A percentile compares a stretch with the other conserved stretches of the same genome.
These are phyloP conservation scores for Saccopteryx bilineata DNA, from an alignment of 2,113 vertebrate species.

Conservation along the genomic window DNA sequence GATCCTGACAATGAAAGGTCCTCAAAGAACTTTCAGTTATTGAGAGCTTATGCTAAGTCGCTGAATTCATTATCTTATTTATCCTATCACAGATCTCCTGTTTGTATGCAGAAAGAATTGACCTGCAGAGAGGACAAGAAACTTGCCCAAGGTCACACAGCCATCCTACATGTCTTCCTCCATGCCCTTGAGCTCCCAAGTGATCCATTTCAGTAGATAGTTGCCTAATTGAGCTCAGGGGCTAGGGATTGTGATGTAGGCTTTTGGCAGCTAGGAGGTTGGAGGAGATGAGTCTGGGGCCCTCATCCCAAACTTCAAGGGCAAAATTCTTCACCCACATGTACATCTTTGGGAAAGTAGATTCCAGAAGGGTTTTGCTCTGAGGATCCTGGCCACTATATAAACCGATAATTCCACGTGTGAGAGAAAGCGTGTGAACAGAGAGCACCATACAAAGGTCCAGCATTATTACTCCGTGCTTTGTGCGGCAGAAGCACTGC, in stretches of 20 bases:
- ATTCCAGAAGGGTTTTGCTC: neutral
- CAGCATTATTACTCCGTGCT: accelerated
- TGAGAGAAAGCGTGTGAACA: neutral
- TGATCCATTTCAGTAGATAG: neutral
- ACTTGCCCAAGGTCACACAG: neutral
- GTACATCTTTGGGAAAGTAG: neutral
- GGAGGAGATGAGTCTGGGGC: neutral
- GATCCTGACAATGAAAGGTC: neutral
- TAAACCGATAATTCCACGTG: accelerated
- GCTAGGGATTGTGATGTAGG: accelerated
- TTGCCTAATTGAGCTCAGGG: neutral
- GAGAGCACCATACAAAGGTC: accelerated
- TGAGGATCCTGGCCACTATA: neutral
- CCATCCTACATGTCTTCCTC: neutral
- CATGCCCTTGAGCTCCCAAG: neutral
- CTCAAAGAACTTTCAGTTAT: neutral
- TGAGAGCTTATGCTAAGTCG: neutral
- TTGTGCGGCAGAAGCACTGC: accelerated
- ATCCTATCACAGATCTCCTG: neutral
- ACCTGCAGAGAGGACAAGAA: neutral
- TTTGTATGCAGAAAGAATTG: neutral
- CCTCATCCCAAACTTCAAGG: neutral
- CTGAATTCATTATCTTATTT: neutral
- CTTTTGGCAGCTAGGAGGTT: neutral
- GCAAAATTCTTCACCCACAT: neutral